These are phyloP conservation scores for Drosophila novamexicana DNA, from an alignment of 1,140 invertebrate genomes.

Conservation along the genomic window DNA sequence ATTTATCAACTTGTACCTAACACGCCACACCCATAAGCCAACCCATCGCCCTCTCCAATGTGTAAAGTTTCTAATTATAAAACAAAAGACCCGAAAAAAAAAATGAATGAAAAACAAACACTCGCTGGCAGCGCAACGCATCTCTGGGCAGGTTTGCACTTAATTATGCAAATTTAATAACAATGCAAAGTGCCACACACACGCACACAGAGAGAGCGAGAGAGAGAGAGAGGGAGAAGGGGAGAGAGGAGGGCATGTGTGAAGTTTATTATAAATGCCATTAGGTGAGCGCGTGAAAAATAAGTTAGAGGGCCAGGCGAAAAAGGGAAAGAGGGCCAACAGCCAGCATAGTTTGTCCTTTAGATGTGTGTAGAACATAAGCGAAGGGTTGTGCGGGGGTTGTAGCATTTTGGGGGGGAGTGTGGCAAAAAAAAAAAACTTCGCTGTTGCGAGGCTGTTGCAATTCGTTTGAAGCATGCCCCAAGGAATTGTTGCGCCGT, in stretches of 20 bases:
- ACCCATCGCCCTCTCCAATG: neutral
- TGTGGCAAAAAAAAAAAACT: neutral
- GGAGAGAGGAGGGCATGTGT: neutral
- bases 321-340: neutral
- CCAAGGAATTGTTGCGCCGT: conserved; percentile 63
- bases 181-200: conserved; percentile 60
- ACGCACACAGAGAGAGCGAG: conserved; percentile 30
- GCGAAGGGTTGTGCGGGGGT: neutral
- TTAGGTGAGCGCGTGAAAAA: conserved; percentile 48
- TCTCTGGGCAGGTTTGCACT: conserved; percentile 61
- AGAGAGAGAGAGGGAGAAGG: neutral
- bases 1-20: neutral
- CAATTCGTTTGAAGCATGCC: conserved; percentile 75
- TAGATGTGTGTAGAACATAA: neutral
- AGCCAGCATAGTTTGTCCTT: conserved; percentile 21
- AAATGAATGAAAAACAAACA: neutral
- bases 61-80: conserved; percentile 48
- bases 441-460: conserved; percentile 33
- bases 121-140: conserved; percentile 31
- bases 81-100: conserved; percentile 13
- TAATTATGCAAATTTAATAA: conserved; percentile 82
- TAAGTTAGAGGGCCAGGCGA: neutral
- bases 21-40: neutral
- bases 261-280: conserved; percentile 68
- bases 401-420: neutral